Base-by-base conservation (phyloP, 2,888 invertebrate species). In the Amorpha juglandis region DNA sequence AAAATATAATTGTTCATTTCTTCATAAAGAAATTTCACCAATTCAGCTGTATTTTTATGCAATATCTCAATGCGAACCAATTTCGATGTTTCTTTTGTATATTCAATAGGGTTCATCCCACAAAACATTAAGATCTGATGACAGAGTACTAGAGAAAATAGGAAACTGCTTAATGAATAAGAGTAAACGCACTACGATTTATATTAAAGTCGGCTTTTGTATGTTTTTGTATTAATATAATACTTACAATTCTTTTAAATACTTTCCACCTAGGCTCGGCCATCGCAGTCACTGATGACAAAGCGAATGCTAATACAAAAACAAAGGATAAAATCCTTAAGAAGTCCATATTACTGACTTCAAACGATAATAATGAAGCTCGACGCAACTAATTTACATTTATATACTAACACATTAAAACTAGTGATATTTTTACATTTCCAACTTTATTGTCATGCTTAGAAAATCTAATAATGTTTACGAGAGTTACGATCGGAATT, bases 241-340 rank as follows among this genome's bases (percentile, higher is more conserved):
- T 58, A 83, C 86, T 85, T 76, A 87, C 86, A 68, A 86, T 71
- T 79, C 80, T 86, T 68, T 85, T 86, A 53, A 86, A 85, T 0
- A 82, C 66, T 45, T 82, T 85, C 84, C 84, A 87, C 50, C 73
- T 82, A 0, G 86, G 84, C 6, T 78, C 81, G 0, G 84, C 82
- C 7, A 82, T 80, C 0, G 78, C 80, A 1, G 72, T 69, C 0
- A 82, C 81, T 0, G 77, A 66, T 6, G 75, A 72, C 45, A 84
- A 50, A 19, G 81, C 80, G 66, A 81, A 67, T 16, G 84, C 66
- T 66, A 78, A 79, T 27, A 82, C 80, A 69, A 86, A 80, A 2
- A 84, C 71, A 50, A 83, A 80, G 63, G 84, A 80, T 21, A 87
- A 73, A 45, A 84, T 74, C 63, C 75, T 81, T 0, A 71, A 66